These are phyloP conservation scores for Copidosoma aretas DNA, from an alignment of 2,888 invertebrate species.

Conservation along the genomic window DNA sequence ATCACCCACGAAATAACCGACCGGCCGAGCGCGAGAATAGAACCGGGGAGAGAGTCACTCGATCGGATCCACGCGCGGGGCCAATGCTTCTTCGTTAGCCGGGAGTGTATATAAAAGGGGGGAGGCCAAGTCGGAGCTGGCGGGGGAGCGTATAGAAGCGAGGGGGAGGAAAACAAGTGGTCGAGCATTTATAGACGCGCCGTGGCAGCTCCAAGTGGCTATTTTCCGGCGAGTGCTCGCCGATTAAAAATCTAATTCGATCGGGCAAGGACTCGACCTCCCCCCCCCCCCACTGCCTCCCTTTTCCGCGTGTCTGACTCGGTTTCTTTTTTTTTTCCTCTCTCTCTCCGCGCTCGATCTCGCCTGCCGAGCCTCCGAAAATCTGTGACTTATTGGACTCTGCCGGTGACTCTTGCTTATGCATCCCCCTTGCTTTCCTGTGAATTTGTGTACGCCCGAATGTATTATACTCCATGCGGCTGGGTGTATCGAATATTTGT, in stretches of 20 bases:
- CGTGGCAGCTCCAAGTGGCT: slow-evolving; percentile 56
- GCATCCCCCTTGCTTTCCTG: too few species aligned
- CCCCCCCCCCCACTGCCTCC: slow-evolving; percentile 7
- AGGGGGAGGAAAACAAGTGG: slow-evolving; percentile 52
- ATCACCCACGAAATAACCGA: slow-evolving; percentile 27
- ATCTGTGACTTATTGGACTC: too few species aligned
- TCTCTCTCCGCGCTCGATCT: neutral
- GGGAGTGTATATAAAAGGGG: neutral
- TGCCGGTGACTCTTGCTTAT: too few species aligned
- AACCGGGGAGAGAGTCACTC: neutral
- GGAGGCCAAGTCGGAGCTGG: neutral
- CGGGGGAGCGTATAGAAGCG: slow-evolving; percentile 3
- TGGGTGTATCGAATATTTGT: too few species aligned
- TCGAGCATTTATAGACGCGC: slow-evolving; percentile 57
- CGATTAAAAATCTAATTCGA: slow-evolving; percentile 62
- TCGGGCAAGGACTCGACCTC: slow-evolving; percentile 32
- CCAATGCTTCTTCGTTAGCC: slow-evolving; percentile 26
- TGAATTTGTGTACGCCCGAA: too few species aligned
- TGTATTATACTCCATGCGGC: too few species aligned
- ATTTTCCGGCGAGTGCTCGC: slow-evolving; percentile 62
- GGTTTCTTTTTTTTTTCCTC: neutral
- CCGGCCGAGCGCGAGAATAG: slow-evolving; percentile 29
- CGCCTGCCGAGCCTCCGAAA: too few species aligned
- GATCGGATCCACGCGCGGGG: slow-evolving; percentile 7
- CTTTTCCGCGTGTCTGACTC: neutral